Percentiles rank a stretch among this genome's conserved stretches.
Evolutionary conservation across 2,113 vertebrate genomes (phyloP).

Genomic region (Orycteropus afer): DNA sequence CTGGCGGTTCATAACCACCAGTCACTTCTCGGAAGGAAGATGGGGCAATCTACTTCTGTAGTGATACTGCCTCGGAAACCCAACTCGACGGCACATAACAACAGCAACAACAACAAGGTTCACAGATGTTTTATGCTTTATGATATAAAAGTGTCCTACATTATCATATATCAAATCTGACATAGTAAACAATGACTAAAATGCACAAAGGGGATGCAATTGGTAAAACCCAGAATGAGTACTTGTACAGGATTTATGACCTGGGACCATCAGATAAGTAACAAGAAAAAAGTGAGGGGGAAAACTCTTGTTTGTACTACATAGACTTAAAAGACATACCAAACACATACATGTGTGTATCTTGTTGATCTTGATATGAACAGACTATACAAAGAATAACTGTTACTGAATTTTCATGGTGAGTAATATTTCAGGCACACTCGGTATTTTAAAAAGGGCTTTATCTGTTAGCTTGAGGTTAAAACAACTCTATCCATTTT

Average conservation of each 20-base stretch:
- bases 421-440: background rate
- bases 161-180: background rate
- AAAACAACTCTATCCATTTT: conserved; percentile 5
- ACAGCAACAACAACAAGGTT: too few relatives aligned
- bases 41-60: too few relatives aligned
- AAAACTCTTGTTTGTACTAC: background rate
- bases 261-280: background rate
- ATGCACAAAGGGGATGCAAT: background rate
- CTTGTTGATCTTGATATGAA: background rate
- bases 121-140: background rate
- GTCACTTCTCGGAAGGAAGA: too few relatives aligned
- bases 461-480: background rate
- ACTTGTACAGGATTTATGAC: background rate
- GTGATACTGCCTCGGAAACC: too few relatives aligned
- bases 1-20: too few relatives aligned
- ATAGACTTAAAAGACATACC: background rate
- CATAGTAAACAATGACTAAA: background rate
- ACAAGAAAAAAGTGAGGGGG: background rate
- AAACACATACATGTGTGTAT: background rate
- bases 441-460: background rate
- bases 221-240: background rate
- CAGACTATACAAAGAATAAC: background rate
- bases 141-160: background rate
- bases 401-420: background rate
- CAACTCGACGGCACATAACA: too few relatives aligned